These are phyloP conservation scores for Unio delphinus DNA, from an alignment of 2,888 invertebrate genomes.

Conservation along the genomic window DNA sequence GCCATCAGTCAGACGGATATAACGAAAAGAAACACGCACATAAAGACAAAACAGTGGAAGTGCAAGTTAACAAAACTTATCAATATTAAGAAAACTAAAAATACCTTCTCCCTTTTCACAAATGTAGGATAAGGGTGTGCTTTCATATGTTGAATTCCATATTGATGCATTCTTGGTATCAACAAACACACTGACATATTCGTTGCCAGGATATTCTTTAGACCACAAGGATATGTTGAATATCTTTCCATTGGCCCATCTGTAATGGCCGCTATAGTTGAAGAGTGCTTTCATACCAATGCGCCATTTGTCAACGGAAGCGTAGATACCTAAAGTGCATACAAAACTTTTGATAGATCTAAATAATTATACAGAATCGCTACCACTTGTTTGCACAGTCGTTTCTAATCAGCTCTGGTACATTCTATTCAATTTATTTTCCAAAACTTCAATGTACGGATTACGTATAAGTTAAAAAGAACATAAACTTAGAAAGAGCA, in stretches of 20 bases:
- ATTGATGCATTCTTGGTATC: background rate
- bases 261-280: conserved; percentile 10
- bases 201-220: conserved; percentile 3
- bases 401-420: too few species aligned
- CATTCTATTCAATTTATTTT: too few species aligned
- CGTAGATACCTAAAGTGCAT: conserved; percentile 21
- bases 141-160: conserved; percentile 5
- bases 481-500: too few species aligned
- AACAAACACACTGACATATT: conserved; percentile 10
- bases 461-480: too few species aligned
- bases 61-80: background rate
- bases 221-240: conserved; percentile 8
- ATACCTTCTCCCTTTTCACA: conserved; percentile 27
- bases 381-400: too few species aligned
- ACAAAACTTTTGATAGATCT: too few species aligned
- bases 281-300: conserved; percentile 17
- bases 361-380: too few species aligned
- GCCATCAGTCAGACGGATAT: too few species aligned
- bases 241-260: conserved; percentile 25
- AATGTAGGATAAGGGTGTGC: conserved; percentile 9
- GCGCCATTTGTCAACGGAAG: conserved; percentile 14
- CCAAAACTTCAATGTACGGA: too few species aligned
- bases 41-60: background rate
- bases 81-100: background rate
- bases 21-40: background rate